A percentile compares a stretch with the other conserved stretches of the same genome.
Evolutionary conservation across 2,113 vertebrate species (phyloP).

Genomic region (Psilopogon haemacephalus): DNA sequence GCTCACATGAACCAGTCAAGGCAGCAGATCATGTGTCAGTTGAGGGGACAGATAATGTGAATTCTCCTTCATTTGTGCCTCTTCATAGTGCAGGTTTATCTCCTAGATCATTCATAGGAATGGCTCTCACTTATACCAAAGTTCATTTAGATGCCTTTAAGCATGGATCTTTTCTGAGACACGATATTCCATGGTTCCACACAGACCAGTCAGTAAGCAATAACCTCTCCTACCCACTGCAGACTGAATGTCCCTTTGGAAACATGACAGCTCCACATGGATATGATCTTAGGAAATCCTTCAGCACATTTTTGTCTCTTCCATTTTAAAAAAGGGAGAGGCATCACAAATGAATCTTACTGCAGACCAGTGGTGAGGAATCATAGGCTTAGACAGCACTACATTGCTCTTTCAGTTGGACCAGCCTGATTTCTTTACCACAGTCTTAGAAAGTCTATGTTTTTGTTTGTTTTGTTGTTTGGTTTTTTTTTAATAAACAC

Average conservation of each 20-base stretch:
- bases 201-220: background rate
- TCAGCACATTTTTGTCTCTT: background rate
- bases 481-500: background rate
- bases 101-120: background rate
- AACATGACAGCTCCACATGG: background rate
- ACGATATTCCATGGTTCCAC: background rate
- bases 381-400: background rate
- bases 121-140: background rate
- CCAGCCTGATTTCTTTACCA: background rate
- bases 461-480: background rate
- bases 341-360: background rate
- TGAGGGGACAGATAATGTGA: background rate
- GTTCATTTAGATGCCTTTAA: background rate
- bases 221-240: background rate
- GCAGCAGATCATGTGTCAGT: accelerated
- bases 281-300: background rate
- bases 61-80: background rate
- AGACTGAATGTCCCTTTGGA: background rate
- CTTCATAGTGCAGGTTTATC: background rate
- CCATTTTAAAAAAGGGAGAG: background rate
- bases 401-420: background rate
- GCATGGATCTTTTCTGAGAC: background rate
- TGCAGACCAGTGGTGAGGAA: background rate
- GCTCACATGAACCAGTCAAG: background rate
- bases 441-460: background rate